Base-by-base conservation (phyloP, 2,888 invertebrate genomes). In the Heteropelma amictum region DNA sequence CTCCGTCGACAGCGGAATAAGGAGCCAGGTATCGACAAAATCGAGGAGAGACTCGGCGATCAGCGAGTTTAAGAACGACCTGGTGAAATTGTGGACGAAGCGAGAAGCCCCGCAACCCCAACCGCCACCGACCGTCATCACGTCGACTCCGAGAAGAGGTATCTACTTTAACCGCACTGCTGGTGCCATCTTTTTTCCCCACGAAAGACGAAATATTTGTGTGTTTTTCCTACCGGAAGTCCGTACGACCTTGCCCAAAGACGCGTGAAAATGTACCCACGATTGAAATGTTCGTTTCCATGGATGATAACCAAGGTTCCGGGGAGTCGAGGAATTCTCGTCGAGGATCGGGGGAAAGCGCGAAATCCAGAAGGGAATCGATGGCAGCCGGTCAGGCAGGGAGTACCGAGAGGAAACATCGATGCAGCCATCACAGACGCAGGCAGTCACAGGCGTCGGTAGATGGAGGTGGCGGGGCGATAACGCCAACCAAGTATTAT, bases 1-100 rank as follows among this genome's bases (percentile, higher is more conserved):
- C 21, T 96, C 96, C 71, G 96, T 95, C 49, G 96, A 96, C 88
- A 95, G 96, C 0, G 95, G 96, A 54, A 94, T 96, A 78, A 93
- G 95, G 85, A 92, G 91, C 79, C 87, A 88, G 45, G 89, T 89
- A 77, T 94, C 94, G 23, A 93, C 93, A 86, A 92, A 93, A 63
- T 94, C 94, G 2, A 92, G 95, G 10, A 91, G 95, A 7, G 95
- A 95, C 81, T 95, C 95, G 10, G 90, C 93, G 10, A 90, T 92
- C 68, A 92, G 92, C 84, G 94, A 94, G 81, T 92, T 94, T 81
- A 92, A 91, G 61, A 92, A 93, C 7, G 96, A 96, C 82, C 92
- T 95, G 72, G 93, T 94, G 0, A 93, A 92, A 72, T 90, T 93
- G 19, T 95, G 94, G 94, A 84, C 84, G 17, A 88, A 83, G 53